Base-by-base conservation (phyloP, 2,113 vertebrate genomes). In the Hydrolagus affinis region DNA sequence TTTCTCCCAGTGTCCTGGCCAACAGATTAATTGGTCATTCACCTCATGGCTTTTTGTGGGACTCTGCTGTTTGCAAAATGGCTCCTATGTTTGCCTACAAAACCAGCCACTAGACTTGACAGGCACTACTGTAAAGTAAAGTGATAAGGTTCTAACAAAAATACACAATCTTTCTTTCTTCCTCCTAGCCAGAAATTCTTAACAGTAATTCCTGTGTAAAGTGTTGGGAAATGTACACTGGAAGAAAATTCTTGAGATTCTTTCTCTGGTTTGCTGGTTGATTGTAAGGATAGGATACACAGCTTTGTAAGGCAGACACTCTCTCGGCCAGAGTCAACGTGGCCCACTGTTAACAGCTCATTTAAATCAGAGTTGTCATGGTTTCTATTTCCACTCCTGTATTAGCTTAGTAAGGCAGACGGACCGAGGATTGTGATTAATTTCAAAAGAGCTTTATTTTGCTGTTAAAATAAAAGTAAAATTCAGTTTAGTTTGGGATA, bases 181-280 rank as follows among this genome's bases (percentile, higher is more conserved):
- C 1, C 44, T 44, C 44, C 44, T 66, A 83, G 62, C 28, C 62
- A 83, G 28, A 83, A 23, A 68, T 28, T 32, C 28, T 83, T 66
- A 15, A 28, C 32, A 28, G 6, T 15, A 83, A 83, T 25, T n/a
- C 59, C 73, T 25, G 85, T 86, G 86, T 71, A 85, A 86, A 89
- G 70, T 56, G 71, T 86, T 87, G 85, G 56, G 86, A 88, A 66
- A 80, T 12, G 76, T 0, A 2, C 69, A 4, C 32, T 86, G 69
- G 57, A 86, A 77, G 88, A 88, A 89, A 89, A 89, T 89, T 66
- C 74, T 86, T 76, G 73, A 72, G 85, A 85, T 89, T 88, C 86
- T 87, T 90, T 8, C 15, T 86, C 69, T 56, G 62, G 60, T 87
- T 72, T 25, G n/a, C 57, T 62, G 76, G 23, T 44, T 86, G 87